A percentile compares a stretch with the other conserved stretches of the same genome.
Conservation (phyloP, 2,797 vertebrate genomes). For the Hybognathus amarus region DNA sequence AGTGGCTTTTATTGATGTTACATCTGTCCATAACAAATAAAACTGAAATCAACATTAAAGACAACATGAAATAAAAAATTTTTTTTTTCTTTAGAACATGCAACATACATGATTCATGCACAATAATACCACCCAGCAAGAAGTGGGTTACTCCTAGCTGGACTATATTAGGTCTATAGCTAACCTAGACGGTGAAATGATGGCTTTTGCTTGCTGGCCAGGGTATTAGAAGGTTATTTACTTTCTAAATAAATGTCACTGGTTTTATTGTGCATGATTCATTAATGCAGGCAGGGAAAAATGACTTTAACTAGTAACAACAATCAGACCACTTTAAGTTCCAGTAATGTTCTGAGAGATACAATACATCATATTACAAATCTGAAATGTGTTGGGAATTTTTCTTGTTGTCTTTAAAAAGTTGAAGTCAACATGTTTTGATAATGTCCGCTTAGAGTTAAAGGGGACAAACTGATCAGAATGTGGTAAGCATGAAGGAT, state of each 20-base stretch:
- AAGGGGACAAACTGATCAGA: neutral
- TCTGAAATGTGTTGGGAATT: too few relatives aligned
- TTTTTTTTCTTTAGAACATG: neutral
- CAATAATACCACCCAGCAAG: neutral
- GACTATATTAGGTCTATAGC: too few relatives aligned
- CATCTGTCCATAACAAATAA: neutral
- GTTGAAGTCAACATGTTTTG: neutral
- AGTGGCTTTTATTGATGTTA: neutral
- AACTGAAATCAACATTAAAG: neutral
- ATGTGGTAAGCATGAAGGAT: neutral
- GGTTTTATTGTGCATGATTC: neutral
- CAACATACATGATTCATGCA: neutral
- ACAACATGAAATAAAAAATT: constrained; percentile 1
- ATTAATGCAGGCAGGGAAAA: neutral
- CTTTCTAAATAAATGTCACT: neutral
- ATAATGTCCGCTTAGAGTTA: neutral
- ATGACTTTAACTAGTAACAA: neutral
- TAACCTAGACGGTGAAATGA: too few relatives aligned
- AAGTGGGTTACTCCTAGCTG: too few relatives aligned
- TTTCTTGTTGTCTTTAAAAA: constrained; percentile 9
- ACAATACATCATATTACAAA: neutral
- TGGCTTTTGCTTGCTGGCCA: too few relatives aligned
- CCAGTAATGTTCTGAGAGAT: neutral
- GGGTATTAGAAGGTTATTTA: neutral
- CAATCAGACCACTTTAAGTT: neutral